phyloP scores from a whole-genome alignment of 2,797 vertebrate genomes.

The Pangasius djambal region DNA sequence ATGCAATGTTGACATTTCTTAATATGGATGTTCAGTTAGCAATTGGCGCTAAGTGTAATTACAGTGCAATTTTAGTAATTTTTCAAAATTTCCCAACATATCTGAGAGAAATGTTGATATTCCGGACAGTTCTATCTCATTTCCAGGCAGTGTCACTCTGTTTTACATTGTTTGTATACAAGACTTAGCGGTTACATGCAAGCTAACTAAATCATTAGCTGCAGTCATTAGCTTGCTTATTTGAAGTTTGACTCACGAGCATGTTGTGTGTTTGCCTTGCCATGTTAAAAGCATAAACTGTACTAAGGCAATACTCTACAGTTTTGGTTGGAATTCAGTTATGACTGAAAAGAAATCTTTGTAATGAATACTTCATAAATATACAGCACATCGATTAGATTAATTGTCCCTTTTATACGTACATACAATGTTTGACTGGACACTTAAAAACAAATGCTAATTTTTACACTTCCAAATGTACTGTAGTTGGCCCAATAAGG shows the following conservation, averaged over 20 bases:
- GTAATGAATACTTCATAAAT: not conserved
- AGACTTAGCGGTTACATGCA: not conserved
- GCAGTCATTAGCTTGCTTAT: not conserved
- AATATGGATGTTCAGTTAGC: not conserved
- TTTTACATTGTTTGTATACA: not conserved
- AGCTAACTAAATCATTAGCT: not conserved
- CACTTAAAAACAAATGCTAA: not conserved
- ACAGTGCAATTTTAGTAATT: not conserved
- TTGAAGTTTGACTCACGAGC: not conserved
- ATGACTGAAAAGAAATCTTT: not conserved
- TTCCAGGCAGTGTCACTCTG: not conserved
- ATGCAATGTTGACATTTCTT: not conserved
- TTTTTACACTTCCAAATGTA: not conserved
- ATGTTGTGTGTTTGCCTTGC: not conserved
- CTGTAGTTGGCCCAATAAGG: not conserved
- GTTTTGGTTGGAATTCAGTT: not conserved
- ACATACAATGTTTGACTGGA: not conserved
- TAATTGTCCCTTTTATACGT: not conserved
- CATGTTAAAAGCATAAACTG: not conserved
- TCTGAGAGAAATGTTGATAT: conserved; percentile 6
- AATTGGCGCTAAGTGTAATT: too few relatives aligned
- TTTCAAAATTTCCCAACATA: not conserved
- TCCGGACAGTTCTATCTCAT: not conserved
- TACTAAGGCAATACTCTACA: not conserved
- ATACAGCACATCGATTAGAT: not conserved